A percentile compares a stretch with the other conserved stretches of the same genome.
These are phyloP conservation scores for Halcyon smyrnensis DNA, from an alignment of 2,797 vertebrate genomes.

Conservation along the genomic window DNA sequence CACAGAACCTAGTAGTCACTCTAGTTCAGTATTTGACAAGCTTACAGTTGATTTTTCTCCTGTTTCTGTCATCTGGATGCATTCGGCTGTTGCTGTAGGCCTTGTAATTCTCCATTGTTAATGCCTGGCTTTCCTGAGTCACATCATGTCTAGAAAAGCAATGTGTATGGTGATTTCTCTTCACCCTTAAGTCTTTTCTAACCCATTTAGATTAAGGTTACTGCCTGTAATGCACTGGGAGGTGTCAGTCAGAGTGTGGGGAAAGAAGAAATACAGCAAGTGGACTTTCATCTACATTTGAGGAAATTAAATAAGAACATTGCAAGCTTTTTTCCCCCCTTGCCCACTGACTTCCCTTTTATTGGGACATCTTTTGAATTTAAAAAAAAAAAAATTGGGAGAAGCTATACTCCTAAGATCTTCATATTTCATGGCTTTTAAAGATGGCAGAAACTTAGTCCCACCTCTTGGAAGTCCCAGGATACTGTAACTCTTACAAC, in stretches of 20 bases:
- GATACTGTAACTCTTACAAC: not conserved
- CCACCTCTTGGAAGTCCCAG: not conserved
- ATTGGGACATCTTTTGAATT: not conserved
- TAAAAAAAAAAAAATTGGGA: too few relatives aligned
- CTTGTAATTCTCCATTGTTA: not conserved
- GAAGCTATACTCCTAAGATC: not conserved
- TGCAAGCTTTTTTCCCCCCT: not conserved
- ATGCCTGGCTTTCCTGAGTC: not conserved
- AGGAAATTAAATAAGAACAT: not conserved
- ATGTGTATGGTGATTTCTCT: not conserved
- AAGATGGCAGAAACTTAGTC: not conserved
- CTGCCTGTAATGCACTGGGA: not conserved
- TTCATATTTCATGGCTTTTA: not conserved
- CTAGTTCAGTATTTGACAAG: not conserved
- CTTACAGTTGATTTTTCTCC: not conserved
- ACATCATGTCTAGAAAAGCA: not conserved
- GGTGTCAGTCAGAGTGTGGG: not conserved
- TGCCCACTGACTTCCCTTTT: not conserved
- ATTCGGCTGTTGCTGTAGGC: not conserved
- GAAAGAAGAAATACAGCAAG: not conserved
- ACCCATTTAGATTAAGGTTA: not conserved
- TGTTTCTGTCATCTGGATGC: not conserved
- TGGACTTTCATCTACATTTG: not conserved
- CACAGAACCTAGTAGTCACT: not conserved
- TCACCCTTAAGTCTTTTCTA: not conserved